Conservation (phyloP, 2,113 vertebrate species). For the Natator depressus region DNA sequence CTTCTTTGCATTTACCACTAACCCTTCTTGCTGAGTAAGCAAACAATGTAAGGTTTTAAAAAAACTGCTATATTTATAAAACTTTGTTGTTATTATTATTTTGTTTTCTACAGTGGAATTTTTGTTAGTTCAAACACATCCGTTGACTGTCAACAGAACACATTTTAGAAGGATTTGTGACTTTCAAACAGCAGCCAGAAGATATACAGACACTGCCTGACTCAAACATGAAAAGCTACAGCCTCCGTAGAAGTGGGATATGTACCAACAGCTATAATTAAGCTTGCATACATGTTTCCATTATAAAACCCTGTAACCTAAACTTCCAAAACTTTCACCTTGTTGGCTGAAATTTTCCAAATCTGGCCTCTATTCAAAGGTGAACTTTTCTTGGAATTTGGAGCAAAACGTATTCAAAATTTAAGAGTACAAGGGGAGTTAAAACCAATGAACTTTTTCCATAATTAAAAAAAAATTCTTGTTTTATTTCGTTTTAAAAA, state of each 20-base stretch:
- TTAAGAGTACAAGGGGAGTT: neutral
- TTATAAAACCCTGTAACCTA: neutral
- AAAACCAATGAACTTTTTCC: neutral
- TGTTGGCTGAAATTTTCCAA: neutral
- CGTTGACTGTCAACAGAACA: neutral
- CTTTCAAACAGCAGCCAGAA: neutral
- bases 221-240: neutral
- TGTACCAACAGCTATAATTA: neutral
- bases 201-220: neutral
- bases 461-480: neutral
- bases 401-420: neutral
- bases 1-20: neutral
- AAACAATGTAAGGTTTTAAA: neutral
- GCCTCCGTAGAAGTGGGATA: neutral
- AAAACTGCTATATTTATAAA: neutral
- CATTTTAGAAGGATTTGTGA: neutral
- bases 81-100: rapidly evolving
- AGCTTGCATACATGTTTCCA: neutral
- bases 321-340: neutral
- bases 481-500: neutral
- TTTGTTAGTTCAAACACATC: rapidly evolving
- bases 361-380: neutral
- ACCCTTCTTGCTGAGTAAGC: neutral
- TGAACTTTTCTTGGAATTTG: neutral
- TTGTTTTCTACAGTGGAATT: neutral